Conservation (phyloP, 1,140 invertebrate species). For the Aphidius ervi region DNA sequence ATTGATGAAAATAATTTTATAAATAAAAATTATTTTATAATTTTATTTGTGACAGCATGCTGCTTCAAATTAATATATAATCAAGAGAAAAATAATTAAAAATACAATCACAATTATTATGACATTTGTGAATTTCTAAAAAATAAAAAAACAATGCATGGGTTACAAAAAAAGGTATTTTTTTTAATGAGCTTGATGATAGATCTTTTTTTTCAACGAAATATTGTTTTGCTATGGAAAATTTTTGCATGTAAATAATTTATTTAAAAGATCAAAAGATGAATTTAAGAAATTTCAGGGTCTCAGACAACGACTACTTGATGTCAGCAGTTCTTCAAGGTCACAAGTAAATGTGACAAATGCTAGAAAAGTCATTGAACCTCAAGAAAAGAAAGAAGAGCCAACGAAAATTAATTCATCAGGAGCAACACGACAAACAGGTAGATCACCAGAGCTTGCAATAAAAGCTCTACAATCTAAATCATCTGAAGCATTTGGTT, state of each 20-base stretch:
- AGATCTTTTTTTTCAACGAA: neutral
- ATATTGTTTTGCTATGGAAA: neutral
- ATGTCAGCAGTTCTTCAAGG: conserved; percentile 36
- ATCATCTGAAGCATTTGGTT: conserved; percentile 1
- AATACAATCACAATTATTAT: conserved; percentile 16
- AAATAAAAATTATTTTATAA: neutral
- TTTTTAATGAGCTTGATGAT: neutral
- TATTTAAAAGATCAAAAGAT: conserved; percentile 21
- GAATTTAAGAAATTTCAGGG: conserved; percentile 44
- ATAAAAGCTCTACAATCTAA: conserved; percentile 17
- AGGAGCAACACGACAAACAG: conserved; percentile 17
- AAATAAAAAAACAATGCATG: conserved; percentile 16
- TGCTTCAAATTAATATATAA: conserved; percentile 13
- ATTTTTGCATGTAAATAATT: neutral
- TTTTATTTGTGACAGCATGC: neutral
- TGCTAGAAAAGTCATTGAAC: conserved; percentile 43
- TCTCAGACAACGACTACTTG: conserved; percentile 34
- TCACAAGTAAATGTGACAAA: conserved; percentile 46
- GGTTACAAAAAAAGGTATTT: neutral
- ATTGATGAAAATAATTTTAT: neutral
- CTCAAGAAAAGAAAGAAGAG: conserved; percentile 40
- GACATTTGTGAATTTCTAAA: conserved; percentile 12
- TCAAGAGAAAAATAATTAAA: neutral
- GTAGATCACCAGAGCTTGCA: conserved; percentile 24
- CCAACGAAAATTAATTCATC: conserved; percentile 22